Evolutionary conservation across 2,113 vertebrate genomes (phyloP), one percentile per base, ranked within the genome.

Genomic region (Alethe castanea): DNA sequence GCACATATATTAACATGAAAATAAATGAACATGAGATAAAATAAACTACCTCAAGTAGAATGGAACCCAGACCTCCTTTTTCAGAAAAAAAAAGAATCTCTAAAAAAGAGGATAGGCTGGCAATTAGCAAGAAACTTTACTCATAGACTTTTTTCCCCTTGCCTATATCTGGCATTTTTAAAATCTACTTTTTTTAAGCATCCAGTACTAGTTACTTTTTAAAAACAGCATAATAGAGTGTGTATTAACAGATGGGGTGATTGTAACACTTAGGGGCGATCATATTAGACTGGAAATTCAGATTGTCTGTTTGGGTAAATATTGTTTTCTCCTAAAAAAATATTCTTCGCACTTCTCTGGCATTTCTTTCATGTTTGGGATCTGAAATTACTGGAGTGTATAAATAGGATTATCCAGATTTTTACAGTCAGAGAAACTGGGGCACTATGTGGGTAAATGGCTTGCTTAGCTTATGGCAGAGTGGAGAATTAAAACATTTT

Each of bases 331-430:
- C 40, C 20, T 19, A 57, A 80, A 90, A 87, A 69, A 76, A 24
- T 9, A 50, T 29, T 76, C 15, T 72, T 86, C 4, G 0, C 11
- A 26, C 4, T 86, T 80, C 23, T 59, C 18, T 71, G 83, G 31
- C 6, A 54, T 85, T 71, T 45, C 9, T 83, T 67, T 86, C 76
- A 15, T 60, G 14, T 92, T 82, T 67, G 19, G 11, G 53, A 26
- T 88, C 9, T 80, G 53, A 90, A 94, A 62, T 74, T 66, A 82
- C 53, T 59, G 33, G 19, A 65, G 31, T 88, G 44, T 80, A 80
- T 72, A 92, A 95, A 94, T 67, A 76, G 64, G 62, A 88, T 92
- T 91, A 91, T 54, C 44, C 67, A 91, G 18, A 76, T 52, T 86
- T 86, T 78, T 84, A 59, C 33, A 90, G 29, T 42, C 57, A 80